Base-by-base conservation (phyloP, 2,888 invertebrate species). In the Petrophora chlorosata region DNA sequence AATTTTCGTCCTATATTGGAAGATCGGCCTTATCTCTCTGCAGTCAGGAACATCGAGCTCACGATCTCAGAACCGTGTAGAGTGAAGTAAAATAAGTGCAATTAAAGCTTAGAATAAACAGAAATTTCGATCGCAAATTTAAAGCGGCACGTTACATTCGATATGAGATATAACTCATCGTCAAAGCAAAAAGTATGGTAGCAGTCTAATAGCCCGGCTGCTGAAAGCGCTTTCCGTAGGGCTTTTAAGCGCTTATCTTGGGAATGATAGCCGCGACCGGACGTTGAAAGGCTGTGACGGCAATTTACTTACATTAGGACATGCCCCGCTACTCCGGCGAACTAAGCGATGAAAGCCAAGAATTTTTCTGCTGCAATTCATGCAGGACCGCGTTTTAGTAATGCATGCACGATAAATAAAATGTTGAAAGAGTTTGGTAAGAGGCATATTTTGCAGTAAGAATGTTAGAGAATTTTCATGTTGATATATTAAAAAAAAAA, bases 231-330 rank as follows among this genome's bases (percentile, higher is more conserved):
- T 88, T 82, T 85, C 77, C 82, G 73, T 79, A 79, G 82, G 78
- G 90, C 90, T 89, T 89, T 89, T 89, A 88, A 89, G 85, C 87
- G 89, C 88, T 89, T 87, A 89, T 89, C 90, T 87, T 86, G 84
- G 75, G 79, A 86, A 86, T 87, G 90, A 89, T 89, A 88, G 87
- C 84, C 82, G 77, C 75, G 79, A 76, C 86, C 85, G 86, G 85
- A 83, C 84, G 81, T 72, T 85, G 88, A 83, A 86, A 87, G 84
- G 85, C 83, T 79, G 81, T 77, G 85, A 85, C 84, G 85, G 85
- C 89, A 89, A 89, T 89, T 89, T 89, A 82, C 89, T 84, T 87
- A 85, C 89, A 89, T 89, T 89, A 89, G 87, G 79, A 84, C 80
- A 79, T 79, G 76, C 71, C 77, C 76, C 77, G 79, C 76, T 83